Evolutionary conservation across 2,797 vertebrate genomes (phyloP), one percentile per base, ranked within the genome.

Genomic region (Stomatorhinus walkeri): DNA sequence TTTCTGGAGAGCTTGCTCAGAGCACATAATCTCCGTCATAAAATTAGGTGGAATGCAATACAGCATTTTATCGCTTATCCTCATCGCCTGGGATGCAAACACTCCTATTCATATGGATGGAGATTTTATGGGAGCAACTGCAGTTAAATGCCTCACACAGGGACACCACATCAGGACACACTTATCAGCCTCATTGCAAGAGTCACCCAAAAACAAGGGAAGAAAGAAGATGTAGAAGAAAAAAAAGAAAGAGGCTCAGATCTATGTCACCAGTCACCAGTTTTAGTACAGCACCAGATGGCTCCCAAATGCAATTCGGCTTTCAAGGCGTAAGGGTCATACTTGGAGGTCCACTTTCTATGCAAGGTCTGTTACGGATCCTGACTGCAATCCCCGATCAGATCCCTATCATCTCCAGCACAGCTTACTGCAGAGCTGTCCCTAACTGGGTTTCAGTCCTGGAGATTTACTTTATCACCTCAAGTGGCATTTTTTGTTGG

Each of bases 301-400:
- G 76, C 76, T 81, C 76, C 76, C 19, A 46, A 43, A 43, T 81
- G 76, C 76, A 81, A 81, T 81, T 81, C 40, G 8, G 76, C 40
- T 81, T 83, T 81, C 83, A 72, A 79, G 8, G 64, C 43, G 2
- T 16, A 36, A 64, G 32, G 54, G 54, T 46, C 87, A 59, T 61
- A 43, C 87, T 36, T 1, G 43, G 54, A 54, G 36, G 54, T 68
- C 28, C 87, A 59, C 48, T 48, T 88, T 19, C 24, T 48, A 48
- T 88, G 28, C 64, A 64, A 19, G 46, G 16, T 32, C 24, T 32
- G 43, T 56, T 28, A 61, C 22, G 9, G 56, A 95, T 94, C 49
- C 92, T 93, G 90, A 95, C 94, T 5, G 95, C 94, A 92, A 95
- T 92, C 95, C 95, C 93, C 7, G 76, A 64, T 68, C 49, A 36